Percentiles rank a stretch among this genome's conserved stretches.
These are phyloP conservation scores for Chaetogeoica ovagalla DNA, from an alignment of 2,888 invertebrate species.

Conservation along the genomic window DNA sequence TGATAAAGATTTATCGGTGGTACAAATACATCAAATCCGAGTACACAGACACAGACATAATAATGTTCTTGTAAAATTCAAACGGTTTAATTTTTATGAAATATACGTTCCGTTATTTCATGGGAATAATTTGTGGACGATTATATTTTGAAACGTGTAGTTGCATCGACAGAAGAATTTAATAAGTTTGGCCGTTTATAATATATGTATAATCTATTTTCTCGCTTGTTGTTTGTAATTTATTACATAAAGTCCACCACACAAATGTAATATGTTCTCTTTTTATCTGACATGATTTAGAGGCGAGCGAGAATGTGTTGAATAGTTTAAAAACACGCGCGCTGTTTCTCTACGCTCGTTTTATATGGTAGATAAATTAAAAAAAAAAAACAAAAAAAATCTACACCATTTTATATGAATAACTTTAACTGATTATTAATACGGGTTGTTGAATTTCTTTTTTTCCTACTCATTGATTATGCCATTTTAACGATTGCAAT, in stretches of 20 bases:
- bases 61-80: conserved; percentile 2
- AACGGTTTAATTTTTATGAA: neutral
- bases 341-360: no score
- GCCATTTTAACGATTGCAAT: no score
- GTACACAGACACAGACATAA: no score
- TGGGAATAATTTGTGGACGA: conserved; percentile 25
- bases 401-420: no score
- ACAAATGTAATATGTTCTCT: conserved; percentile 20
- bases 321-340: conserved; percentile 28
- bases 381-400: no score
- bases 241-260: conserved; percentile 37
- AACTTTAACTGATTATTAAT: no score
- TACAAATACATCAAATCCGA: no score
- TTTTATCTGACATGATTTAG: conserved; percentile 43
- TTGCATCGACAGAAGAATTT: conserved; percentile 46
- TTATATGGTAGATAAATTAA: no score
- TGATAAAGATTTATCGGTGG: no score
- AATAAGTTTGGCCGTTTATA: conserved; percentile 23
- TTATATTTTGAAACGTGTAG: conserved; percentile 39
- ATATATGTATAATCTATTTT: conserved; percentile 25
- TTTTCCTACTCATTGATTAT: no score
- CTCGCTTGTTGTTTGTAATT: conserved; percentile 36
- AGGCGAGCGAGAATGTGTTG: conserved; percentile 41
- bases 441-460: no score
- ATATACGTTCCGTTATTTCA: conserved; percentile 13